Base-by-base conservation (phyloP, 2,888 invertebrate species). In the Lydus trimaculatus region DNA sequence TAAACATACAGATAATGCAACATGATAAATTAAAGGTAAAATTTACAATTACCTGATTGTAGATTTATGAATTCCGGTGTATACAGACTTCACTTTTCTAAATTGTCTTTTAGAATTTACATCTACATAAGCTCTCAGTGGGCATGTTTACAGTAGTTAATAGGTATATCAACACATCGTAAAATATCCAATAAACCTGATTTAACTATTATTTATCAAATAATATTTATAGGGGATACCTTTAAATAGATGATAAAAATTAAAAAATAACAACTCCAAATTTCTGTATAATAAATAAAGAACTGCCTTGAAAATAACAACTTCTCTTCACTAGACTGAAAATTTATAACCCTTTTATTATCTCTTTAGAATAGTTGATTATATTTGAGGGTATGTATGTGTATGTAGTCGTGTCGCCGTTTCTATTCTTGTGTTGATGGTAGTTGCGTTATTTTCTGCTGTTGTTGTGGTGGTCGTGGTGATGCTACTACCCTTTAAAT, bases 301-400 rank as follows among this genome's bases (percentile, higher is more conserved):
- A 43, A 43, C 43, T 43, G 17, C 43, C 43, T 36, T 31, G 60
- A 15, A 31, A 31, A 23, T 20, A 52, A 36, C 59, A 52, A 67
- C 63, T 69, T 59, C 73, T 67, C 66, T 67, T 64, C 66, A 60
- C 63, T 64, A 23, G 9, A 11, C 64, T 52, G 67, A 62, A 63
- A 71, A 71, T 73, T 73, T 73, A 73, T 71, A 74, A 74, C 73
- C 73, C 68, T 75, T 75, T 75, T 68, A 74, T 73, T 74, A 73
- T 73, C 75, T 73, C 69, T 72, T 74, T 72, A 70, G 69, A 69
- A 72, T 69, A 71, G 72, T 73, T 74, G 75, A 75, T 75, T 75
- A 75, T 75, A 75, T 71, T 59, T 56, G 36, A 61, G 56, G 64
- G 67, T 48, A 66, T 66, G 60, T 61, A 64, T 15, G 39, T 39